phyloP scores from a whole-genome alignment of 2,113 vertebrate species.

The Neolamprologus modestus region DNA sequence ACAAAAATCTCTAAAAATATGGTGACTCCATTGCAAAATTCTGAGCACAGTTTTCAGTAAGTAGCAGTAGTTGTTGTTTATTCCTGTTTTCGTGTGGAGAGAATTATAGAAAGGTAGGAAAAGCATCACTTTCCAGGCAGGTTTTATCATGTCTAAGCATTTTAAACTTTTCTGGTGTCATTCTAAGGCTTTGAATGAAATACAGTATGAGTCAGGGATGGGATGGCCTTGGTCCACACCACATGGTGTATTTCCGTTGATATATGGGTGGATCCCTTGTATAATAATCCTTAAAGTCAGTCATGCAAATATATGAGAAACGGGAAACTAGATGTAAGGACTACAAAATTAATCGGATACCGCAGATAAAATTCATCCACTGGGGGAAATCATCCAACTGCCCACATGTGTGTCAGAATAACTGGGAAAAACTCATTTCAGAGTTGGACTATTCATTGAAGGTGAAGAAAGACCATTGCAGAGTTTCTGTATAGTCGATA shows the following conservation, averaged over 20 bases:
- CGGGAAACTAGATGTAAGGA: background rate
- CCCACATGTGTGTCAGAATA: background rate
- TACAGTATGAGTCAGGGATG: background rate
- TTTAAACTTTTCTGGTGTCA: background rate
- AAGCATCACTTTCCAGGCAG: background rate
- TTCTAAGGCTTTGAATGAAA: background rate
- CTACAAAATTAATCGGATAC: background rate
- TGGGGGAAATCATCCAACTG: background rate
- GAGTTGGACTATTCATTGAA: background rate
- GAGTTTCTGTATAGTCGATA: background rate
- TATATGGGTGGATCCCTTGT: background rate
- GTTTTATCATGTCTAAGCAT: background rate
- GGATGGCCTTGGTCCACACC: background rate
- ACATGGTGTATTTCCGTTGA: background rate
- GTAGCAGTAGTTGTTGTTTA: background rate
- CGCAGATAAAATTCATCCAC: background rate
- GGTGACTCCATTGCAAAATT: background rate
- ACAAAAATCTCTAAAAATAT: background rate
- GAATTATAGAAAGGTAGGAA: background rate
- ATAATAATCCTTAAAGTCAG: background rate
- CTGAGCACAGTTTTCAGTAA: background rate
- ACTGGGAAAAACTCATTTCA: background rate
- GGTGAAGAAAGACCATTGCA: background rate
- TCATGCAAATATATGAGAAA: background rate
- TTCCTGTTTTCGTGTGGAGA: background rate